phyloP scores from a whole-genome alignment of 2,113 vertebrate genomes.

The Sorex fumeus region DNA sequence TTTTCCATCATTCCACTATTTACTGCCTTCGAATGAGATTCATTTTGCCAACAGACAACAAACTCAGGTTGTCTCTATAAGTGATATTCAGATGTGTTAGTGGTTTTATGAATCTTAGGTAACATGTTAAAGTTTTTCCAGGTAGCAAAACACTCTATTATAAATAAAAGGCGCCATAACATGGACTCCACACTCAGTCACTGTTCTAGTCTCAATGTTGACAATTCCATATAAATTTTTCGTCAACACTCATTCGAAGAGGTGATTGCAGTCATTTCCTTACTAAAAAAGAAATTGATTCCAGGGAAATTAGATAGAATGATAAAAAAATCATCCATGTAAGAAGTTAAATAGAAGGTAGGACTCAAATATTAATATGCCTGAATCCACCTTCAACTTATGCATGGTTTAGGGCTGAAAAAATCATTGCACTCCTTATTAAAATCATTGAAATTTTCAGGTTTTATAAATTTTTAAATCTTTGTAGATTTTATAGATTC shows the following conservation, averaged over 20 bases:
- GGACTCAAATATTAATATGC: neutral
- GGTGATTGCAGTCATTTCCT: neutral
- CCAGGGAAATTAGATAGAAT: slow-evolving; percentile 6
- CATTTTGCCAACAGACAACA: neutral
- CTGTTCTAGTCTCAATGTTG: neutral
- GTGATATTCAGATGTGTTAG: neutral
- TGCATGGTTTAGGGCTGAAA: neutral
- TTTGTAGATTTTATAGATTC: neutral
- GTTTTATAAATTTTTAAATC: too few species aligned
- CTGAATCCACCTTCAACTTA: neutral
- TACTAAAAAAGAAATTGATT: slow-evolving; percentile 8
- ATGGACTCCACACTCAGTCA: neutral
- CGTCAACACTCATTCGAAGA: neutral
- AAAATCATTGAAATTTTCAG: neutral
- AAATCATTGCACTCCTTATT: neutral
- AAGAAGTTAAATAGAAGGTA: neutral
- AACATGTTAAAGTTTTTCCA: neutral
- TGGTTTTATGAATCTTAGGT: neutral
- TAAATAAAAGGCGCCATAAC: neutral
- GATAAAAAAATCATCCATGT: neutral
- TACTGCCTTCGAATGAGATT: neutral
- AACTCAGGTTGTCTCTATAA: neutral
- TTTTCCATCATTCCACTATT: neutral
- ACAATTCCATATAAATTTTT: slow-evolving; percentile 25
- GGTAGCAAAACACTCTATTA: neutral